Conservation (phyloP, 2,888 invertebrate species). For the Uropetala carovei region DNA sequence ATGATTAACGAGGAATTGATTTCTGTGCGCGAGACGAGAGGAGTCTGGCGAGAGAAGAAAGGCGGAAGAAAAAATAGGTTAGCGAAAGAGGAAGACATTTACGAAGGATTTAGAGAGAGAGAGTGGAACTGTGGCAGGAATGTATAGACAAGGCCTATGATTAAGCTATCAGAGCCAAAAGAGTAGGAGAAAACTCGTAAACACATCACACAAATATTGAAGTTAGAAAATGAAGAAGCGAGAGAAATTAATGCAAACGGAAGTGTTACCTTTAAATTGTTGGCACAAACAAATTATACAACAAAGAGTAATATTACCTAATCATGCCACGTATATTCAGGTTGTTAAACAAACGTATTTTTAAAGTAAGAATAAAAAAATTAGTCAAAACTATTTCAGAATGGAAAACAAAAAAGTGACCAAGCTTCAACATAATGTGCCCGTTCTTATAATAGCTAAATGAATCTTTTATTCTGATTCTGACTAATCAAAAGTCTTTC, state of each 20-base stretch:
- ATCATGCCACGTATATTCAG: no score
- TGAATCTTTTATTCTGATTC: no score
- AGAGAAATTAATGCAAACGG: no score
- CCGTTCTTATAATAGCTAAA: no score
- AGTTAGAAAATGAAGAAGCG: neutral
- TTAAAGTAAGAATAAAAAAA: no score
- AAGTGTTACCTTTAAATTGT: neutral
- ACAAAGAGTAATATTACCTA: no score
- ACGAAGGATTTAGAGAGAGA: neutral
- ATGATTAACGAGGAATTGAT: slow-evolving; percentile 32
- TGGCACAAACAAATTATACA: no score
- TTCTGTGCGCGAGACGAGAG: neutral
- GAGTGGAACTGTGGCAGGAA: neutral
- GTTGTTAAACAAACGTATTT: no score
- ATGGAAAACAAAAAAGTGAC: no score
- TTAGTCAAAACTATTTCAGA: no score
- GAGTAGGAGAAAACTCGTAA: neutral
- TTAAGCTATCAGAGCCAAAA: neutral
- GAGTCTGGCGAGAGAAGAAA: neutral
- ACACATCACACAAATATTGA: slow-evolving; percentile 1
- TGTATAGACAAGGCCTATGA: neutral
- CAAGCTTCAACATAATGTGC: no score
- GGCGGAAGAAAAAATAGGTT: neutral
- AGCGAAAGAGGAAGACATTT: neutral
- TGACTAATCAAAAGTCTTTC: no score